These are phyloP conservation scores for Tenebrio molitor DNA, from an alignment of 1,140 invertebrate genomes.

Conservation along the genomic window DNA sequence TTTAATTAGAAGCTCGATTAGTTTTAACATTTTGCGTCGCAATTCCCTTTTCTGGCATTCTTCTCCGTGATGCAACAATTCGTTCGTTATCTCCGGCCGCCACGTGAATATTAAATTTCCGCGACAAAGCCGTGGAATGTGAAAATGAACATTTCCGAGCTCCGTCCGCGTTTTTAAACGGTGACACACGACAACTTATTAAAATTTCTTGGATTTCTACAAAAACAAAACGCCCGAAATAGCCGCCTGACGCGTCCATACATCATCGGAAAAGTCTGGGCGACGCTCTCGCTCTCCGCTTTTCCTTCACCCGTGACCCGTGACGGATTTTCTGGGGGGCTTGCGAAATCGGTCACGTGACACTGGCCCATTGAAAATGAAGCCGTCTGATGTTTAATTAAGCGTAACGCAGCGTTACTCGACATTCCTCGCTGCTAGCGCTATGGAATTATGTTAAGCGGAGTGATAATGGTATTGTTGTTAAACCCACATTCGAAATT, in stretches of 20 bases:
- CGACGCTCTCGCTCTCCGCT: too few relatives aligned
- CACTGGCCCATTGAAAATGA: slow-evolving; percentile 24
- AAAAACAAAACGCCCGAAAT: slow-evolving; percentile 38
- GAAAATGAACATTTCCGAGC: slow-evolving; percentile 21
- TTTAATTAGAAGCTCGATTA: too few relatives aligned
- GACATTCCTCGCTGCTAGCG: slow-evolving; percentile 5
- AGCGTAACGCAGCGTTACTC: slow-evolving; percentile 13
- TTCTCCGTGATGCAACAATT: slow-evolving; percentile 30
- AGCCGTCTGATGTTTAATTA: slow-evolving; percentile 26
- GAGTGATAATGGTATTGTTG: too few relatives aligned
- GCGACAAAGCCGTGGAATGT: slow-evolving; percentile 23
- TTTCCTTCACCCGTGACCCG: too few relatives aligned
- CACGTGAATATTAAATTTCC: slow-evolving; percentile 25
- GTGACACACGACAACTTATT: slow-evolving; percentile 34
- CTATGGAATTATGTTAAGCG: too few relatives aligned
- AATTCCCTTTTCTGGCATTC: too few relatives aligned
- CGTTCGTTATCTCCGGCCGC: slow-evolving; percentile 12
- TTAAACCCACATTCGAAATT: too few relatives aligned
- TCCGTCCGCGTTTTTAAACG: neutral
- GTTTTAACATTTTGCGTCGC: too few relatives aligned
- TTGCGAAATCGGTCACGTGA: slow-evolving; percentile 28
- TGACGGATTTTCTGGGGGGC: too few relatives aligned
- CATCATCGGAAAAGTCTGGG: slow-evolving; percentile 6
- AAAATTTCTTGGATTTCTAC: slow-evolving; percentile 33
- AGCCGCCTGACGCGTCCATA: slow-evolving; percentile 5